Base-by-base conservation (phyloP, 2,113 vertebrate species). In the Taxidea taxus region DNA sequence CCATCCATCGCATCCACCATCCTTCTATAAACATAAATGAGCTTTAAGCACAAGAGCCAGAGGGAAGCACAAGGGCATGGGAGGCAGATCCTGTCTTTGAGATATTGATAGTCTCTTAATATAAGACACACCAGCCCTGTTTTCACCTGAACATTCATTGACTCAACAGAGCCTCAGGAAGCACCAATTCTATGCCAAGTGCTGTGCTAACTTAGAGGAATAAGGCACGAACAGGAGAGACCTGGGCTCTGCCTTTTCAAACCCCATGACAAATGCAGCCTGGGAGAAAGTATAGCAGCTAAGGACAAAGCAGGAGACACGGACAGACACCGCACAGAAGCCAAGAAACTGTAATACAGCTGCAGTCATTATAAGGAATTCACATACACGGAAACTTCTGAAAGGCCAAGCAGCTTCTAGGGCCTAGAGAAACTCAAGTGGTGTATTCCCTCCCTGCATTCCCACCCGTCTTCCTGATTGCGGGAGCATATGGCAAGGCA, bases 401-500 rank as follows among this genome's bases (percentile, higher is more conserved):
- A 66, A 14, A 16, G 62, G 14, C 31, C 62, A 16, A 16, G 31
- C 62, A 34, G 62, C 31, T 66, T 31, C 31, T 15, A 34, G 62
- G 14, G 62, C 31, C 34, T 14, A 44, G 6, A 68, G 64, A 81
- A 64, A 66, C 11, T 44, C 49, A 54, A 66, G n/a, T 88, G 44
- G 21, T 3, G 3, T n/a, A 31, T 42, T 44, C 62, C 60, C 49
- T 47, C 54, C 47, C 4, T 13, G 10, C 31, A 83, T n/a, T n/a
- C n/a, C n/a, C 44, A 44, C 44, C 31, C 4, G 21, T 14, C 6
- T 39, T 54, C 31, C 54, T 21, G 16, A 2, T 29, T 0, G 9
- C 13, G 44, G 23, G 11, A 0, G 3, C 34, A 1, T 27, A 13
- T 42, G 0, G 2, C 3, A 0, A 3, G 42, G 42, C 4, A 5